Percentiles rank a stretch among this genome's conserved stretches.
These are phyloP conservation scores for Drosophila demipolita DNA, from an alignment of 2,888 invertebrate species.

Conservation along the genomic window DNA sequence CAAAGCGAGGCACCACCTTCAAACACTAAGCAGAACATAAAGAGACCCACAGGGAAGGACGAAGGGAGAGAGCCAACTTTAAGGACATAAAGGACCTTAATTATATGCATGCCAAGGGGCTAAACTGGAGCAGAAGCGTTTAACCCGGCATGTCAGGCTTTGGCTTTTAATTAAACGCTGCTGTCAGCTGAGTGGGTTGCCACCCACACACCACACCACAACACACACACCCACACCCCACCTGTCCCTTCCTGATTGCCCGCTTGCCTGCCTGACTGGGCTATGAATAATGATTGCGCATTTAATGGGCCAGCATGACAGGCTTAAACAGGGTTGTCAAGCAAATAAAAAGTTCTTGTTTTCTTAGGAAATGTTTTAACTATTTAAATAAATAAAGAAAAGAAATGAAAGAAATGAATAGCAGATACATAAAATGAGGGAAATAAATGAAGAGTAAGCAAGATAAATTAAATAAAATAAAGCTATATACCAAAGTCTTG, in stretches of 20 bases:
- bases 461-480: background rate
- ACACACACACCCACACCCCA: background rate
- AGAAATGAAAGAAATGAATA: background rate
- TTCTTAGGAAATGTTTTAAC: background rate
- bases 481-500: background rate
- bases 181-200: slow-evolving; percentile 56
- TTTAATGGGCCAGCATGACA: slow-evolving; percentile 50
- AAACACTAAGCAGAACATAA: background rate
- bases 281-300: slow-evolving; percentile 64
- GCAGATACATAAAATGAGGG: background rate
- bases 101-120: slow-evolving; percentile 48
- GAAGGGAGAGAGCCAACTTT: slow-evolving; percentile 1
- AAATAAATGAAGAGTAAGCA: background rate
- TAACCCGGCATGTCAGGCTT: slow-evolving; percentile 63
- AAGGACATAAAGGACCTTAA: slow-evolving; percentile 45
- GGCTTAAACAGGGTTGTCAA: slow-evolving; percentile 37
- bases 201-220: slow-evolving; percentile 4
- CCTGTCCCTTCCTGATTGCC: slow-evolving; percentile 1
- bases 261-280: slow-evolving; percentile 30
- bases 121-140: slow-evolving; percentile 47
- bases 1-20: slow-evolving; percentile 7
- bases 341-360: background rate
- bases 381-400: too few species aligned
- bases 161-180: slow-evolving; percentile 68
- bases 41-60: slow-evolving; percentile 2